Evolutionary conservation across 2,113 vertebrate species (phyloP).

Genomic region (Siniperca chuatsi): DNA sequence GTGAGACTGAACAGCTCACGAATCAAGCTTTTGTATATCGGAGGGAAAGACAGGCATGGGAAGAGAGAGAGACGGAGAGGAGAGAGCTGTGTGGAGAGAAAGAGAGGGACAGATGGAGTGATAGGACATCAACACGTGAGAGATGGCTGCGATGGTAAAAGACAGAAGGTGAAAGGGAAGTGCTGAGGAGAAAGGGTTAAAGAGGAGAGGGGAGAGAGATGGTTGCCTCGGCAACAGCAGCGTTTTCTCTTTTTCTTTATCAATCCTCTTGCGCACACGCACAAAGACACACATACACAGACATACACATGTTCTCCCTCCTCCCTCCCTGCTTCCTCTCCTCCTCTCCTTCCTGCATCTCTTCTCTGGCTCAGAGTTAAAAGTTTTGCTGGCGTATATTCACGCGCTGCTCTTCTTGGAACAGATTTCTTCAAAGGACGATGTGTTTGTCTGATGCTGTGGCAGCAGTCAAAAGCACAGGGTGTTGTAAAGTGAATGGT

Average conservation of each 20-base stretch:
- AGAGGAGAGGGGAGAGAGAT: slow-evolving; percentile 61
- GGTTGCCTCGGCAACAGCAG: slow-evolving; percentile 82
- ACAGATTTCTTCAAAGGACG: slow-evolving; percentile 33
- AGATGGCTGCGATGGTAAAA: slow-evolving; percentile 68
- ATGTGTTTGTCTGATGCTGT: slow-evolving; percentile 30
- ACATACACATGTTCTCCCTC: slow-evolving; percentile 26
- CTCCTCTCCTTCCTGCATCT: slow-evolving; percentile 22
- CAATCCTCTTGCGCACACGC: slow-evolving; percentile 46
- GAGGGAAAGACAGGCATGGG: not conserved
- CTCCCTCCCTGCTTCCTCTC: not conserved
- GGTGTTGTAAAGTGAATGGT: slow-evolving; percentile 2
- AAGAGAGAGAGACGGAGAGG: slow-evolving; percentile 10
- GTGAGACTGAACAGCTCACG: slow-evolving; percentile 24
- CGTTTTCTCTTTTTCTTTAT: slow-evolving; percentile 68
- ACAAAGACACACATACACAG: slow-evolving; percentile 24
- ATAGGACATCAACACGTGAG: slow-evolving; percentile 79
- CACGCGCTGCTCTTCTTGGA: not conserved
- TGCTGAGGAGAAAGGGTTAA: slow-evolving; percentile 78
- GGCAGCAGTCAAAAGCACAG: slow-evolving; percentile 12
- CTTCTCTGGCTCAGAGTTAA: slow-evolving; percentile 34
- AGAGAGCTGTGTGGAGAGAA: slow-evolving; percentile 46
- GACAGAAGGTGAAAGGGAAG: slow-evolving; percentile 80
- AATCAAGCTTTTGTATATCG: slow-evolving; percentile 7
- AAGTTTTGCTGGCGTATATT: slow-evolving; percentile 43
- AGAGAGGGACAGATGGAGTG: slow-evolving; percentile 77